Evolutionary conservation across 2,797 vertebrate species (phyloP), one percentile per base, ranked within the genome.

Genomic region (Protosalanx chinensis): DNA sequence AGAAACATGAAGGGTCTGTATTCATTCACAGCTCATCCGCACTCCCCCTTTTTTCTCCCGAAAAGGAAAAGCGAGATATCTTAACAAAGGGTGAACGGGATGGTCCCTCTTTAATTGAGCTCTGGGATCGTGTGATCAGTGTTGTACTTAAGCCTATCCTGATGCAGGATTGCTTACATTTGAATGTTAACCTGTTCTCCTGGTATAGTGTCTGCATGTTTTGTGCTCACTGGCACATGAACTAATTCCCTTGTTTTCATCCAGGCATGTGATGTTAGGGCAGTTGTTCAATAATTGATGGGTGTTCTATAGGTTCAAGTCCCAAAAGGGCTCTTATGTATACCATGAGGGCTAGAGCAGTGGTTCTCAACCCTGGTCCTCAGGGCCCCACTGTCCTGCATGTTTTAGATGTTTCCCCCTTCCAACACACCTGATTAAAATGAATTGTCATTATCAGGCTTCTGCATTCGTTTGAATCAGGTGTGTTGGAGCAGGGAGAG

Each of bases 11-110:
- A 68, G n/a, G 67, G 67, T 68, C n/a, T 53, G 56, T 68, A 51
- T 68, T 37, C 4, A 23, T 23, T 58, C 29, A 13, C 32, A 37
- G 68, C 74, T 77, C 84, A 86, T 90, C 88, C 87, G 88, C 88
- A 85, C 68, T 60, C 60, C 71, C 7, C 5, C 6, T 18, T n/a
- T 70, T 27, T 27, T 27, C 23, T 27, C 23, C 23, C 13, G 27
- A 16, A 15, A 49, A 72, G 67, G 41, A 41, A 74, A 74, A 41
- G 59, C 27, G 29, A 35, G 58, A 46, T 46, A 46, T 8, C 41
- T 46, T 46, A 12, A 46, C 41, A 46, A 46, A 46, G 12, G 41
- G 41, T 46, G 13, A 46, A 46, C 12, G 41, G 10, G 13, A 46
- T 46, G 41, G 41, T 46, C 41, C 10, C 41, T 46, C 41, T n/a